These are phyloP conservation scores for Dunckerocampus dactyliophorus DNA, from an alignment of 2,113 vertebrate species.

Conservation along the genomic window DNA sequence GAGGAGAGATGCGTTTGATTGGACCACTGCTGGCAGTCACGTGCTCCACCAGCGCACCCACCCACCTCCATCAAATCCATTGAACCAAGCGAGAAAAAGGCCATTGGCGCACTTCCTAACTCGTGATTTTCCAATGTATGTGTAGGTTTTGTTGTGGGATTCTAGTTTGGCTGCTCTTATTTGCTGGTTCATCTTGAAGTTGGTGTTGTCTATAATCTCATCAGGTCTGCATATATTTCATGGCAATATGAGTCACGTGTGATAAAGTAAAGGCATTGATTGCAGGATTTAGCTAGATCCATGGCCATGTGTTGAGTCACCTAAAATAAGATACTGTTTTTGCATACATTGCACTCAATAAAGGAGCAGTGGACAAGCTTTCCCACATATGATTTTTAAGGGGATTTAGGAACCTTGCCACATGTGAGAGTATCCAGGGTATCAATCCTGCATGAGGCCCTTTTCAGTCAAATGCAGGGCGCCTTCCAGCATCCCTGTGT, in stretches of 20 bases:
- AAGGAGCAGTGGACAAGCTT: too few relatives aligned
- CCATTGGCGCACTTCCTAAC: neutral
- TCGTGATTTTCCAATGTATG: too few relatives aligned
- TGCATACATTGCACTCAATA: too few relatives aligned
- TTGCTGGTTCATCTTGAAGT: too few relatives aligned
- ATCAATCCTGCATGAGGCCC: neutral
- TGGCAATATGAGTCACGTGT: too few relatives aligned
- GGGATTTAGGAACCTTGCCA: too few relatives aligned
- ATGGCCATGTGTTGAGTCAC: neutral
- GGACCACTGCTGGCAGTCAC: constrained; percentile 65
- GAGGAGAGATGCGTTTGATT: constrained; percentile 58
- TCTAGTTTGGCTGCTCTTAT: too few relatives aligned
- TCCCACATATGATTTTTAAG: too few relatives aligned
- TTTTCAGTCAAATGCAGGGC: neutral
- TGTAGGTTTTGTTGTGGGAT: too few relatives aligned
- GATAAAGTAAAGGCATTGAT: neutral
- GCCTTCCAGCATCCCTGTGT: neutral
- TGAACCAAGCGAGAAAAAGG: neutral
- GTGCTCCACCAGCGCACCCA: constrained; percentile 58
- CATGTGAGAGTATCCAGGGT: neutral
- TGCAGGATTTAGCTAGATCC: neutral
- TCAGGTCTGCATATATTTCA: too few relatives aligned
- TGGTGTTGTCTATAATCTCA: too few relatives aligned
- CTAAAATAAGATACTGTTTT: neutral
- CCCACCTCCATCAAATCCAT: neutral